A percentile compares a stretch with the other conserved stretches of the same genome.
Evolutionary conservation across 2,797 vertebrate species (phyloP).

Genomic region (Nyctibius grandis): DNA sequence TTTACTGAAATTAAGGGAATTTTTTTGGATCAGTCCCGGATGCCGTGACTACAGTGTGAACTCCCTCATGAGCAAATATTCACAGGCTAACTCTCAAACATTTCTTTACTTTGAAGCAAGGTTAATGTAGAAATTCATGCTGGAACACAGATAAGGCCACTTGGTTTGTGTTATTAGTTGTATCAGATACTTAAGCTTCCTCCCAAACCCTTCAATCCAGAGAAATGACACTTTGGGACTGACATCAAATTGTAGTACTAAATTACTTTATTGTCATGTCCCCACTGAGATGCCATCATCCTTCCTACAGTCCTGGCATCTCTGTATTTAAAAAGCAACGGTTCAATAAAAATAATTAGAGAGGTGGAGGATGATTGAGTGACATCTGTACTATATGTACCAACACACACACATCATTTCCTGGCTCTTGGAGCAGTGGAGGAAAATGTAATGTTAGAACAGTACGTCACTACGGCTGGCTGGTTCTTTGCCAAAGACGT

Average conservation of each 20-base stretch:
- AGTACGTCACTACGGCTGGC: neutral
- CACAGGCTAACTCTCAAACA: neutral
- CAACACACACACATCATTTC: conserved; percentile 13
- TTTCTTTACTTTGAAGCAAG: neutral
- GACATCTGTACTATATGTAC: conserved; percentile 25
- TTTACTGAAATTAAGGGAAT: neutral
- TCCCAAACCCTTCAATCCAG: neutral
- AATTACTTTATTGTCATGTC: neutral
- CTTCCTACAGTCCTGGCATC: neutral
- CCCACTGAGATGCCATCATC: neutral
- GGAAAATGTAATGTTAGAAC: conserved; percentile 26
- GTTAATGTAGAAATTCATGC: neutral
- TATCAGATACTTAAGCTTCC: neutral
- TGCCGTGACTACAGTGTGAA: neutral
- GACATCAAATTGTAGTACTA: neutral
- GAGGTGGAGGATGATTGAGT: conserved; percentile 50
- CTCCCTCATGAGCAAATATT: neutral
- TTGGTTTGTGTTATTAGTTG: neutral
- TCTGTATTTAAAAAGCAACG: conserved; percentile 3
- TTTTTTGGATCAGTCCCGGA: neutral
- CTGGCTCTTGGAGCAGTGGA: neutral
- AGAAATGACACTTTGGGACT: neutral
- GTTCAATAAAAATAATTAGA: conserved; percentile 53
- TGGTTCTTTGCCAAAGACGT: conserved; percentile 35
- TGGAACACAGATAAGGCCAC: neutral